Evolutionary conservation across 2,113 vertebrate species (phyloP).

Genomic region (Fregetta grallaria): DNA sequence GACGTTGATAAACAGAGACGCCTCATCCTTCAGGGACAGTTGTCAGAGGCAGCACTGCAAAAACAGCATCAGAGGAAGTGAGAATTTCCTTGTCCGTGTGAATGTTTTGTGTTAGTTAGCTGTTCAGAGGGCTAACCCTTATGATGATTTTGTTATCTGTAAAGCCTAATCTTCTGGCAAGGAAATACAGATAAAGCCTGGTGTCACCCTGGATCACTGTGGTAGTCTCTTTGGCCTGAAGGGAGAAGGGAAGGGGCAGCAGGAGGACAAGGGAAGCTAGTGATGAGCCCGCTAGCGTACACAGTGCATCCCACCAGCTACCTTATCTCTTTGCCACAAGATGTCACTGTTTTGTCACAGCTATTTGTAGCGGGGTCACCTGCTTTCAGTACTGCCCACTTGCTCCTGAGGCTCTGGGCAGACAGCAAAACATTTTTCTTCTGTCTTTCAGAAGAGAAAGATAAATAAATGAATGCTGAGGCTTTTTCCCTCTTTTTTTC

Average conservation of each 20-base stretch:
- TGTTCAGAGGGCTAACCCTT: background rate
- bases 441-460: background rate
- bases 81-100: slow-evolving; percentile 38
- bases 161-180: background rate
- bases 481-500: background rate
- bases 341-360: background rate
- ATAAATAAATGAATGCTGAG: background rate
- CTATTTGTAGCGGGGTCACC: background rate
- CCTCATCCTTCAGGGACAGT: slow-evolving; percentile 91
- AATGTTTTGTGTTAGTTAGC: background rate
- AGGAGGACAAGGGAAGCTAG: background rate
- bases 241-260: background rate
- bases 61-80: slow-evolving; percentile 98
- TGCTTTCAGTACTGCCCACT: background rate
- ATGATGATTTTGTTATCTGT: background rate
- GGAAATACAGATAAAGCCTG: background rate
- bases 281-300: background rate
- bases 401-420: background rate
- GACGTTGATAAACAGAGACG: slow-evolving; percentile 95
- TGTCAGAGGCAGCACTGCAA: slow-evolving; percentile 89
- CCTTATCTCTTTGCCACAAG: background rate
- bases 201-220: background rate
- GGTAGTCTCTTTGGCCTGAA: background rate
- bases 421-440: background rate
- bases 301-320: background rate